Evolutionary conservation across 1,140 invertebrate genomes (phyloP), one percentile per base, ranked within the genome.

Genomic region (Ctenoplectra terminalis): DNA sequence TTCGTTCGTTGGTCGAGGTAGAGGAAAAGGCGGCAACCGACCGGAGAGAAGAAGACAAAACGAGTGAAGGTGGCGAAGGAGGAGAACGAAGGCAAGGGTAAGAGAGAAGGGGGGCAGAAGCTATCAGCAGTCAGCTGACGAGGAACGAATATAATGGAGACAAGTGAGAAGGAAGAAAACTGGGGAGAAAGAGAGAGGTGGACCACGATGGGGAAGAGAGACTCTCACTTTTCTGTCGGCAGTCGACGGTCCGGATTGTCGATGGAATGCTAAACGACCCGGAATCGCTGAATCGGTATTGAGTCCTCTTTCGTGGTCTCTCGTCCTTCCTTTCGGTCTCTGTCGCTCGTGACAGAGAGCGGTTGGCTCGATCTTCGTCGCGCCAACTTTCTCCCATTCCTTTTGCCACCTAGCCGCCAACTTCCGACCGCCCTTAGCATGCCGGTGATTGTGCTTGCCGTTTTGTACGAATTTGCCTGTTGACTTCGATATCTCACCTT

Each of bases 221-320:
- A 91, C 90, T 89, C 90, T 91, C 88, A 90, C 90, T 90, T 91
- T 91, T 90, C 88, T 87, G 88, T 88, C 85, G 84, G 70, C 70
- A 84, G 84, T 83, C 90, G 89, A 90, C 82, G 85, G 74, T 88
- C 58, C 86, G 85, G 88, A 92, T 92, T 90, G 91, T 92, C 88
- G 85, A 89, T 90, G 86, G 86, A 90, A 89, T 88, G 90, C 84
- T 88, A 90, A 91, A 90, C 90, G 90, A 90, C 85, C 88, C 81
- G 88, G 88, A 89, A 91, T 87, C 85, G 78, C 81, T 90, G 77
- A 90, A 89, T 90, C 83, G 87, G 84, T 84, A 90, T 88, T 87
- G 87, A 87, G 75, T 72, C 67, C 72, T 85, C 81, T 83, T 63
- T 87, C 87, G 82, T 76, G 84, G 83, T 90, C 75, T 69, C 64